Percentiles rank a stretch among this genome's conserved stretches.
Conservation (phyloP, 2,888 invertebrate genomes). For the Horisme vitalbata region DNA sequence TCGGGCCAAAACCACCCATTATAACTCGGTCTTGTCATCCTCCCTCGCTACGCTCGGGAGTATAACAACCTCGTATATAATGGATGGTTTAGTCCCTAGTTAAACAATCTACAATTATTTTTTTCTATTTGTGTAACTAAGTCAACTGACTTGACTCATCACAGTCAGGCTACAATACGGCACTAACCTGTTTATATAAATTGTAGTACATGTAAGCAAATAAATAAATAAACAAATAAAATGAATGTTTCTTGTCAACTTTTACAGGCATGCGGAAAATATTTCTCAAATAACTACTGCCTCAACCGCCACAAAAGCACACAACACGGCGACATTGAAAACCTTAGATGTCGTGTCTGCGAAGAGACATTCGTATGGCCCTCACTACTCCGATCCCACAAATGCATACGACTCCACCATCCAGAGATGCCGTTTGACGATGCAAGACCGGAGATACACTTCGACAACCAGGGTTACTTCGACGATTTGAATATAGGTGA, state of each 20-base stretch:
- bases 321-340: conserved; percentile 47
- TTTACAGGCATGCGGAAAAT: conserved; percentile 64
- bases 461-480: conserved; percentile 52
- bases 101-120: no score
- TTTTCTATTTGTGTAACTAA: no score
- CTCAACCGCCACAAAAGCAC: conserved; percentile 58
- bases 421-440: conserved; percentile 64
- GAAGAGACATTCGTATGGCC: conserved; percentile 69
- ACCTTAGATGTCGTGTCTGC: conserved; percentile 54
- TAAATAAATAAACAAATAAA: no score
- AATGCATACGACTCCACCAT: conserved; percentile 53
- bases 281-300: conserved; percentile 53
- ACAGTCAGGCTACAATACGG: no score
- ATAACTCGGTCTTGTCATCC: no score
- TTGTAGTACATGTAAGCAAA: no score
- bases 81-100: no score
- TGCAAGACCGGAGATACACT: conserved; percentile 59
- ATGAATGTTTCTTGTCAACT: not conserved
- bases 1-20: no score
- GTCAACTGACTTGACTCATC: no score
- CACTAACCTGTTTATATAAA: no score
- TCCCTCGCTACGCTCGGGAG: no score
- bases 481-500: conserved; percentile 48
- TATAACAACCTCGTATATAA: no score
- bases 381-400: conserved; percentile 54